These are phyloP conservation scores for Psephotus haematonotus DNA, from an alignment of 2,113 vertebrate species.

Conservation along the genomic window DNA sequence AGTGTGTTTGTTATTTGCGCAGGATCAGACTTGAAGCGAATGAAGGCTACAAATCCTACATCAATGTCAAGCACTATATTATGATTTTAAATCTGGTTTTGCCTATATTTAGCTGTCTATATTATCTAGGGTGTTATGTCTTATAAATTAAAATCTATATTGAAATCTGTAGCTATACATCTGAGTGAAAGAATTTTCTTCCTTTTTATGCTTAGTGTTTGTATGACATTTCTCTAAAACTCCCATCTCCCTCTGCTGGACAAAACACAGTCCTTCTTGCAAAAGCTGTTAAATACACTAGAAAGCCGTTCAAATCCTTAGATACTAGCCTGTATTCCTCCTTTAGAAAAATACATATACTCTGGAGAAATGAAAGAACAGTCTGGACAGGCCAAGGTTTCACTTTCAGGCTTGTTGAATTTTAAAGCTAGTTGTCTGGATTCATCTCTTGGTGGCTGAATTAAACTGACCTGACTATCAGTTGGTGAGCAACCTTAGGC, in stretches of 20 bases:
- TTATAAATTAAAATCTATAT: not conserved
- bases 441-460: not conserved
- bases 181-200: not conserved
- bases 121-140: not conserved
- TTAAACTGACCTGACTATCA: not conserved
- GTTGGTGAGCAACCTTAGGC: not conserved
- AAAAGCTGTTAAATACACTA: not conserved
- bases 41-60: not conserved
- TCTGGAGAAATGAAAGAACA: not conserved
- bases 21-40: not conserved
- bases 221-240: not conserved
- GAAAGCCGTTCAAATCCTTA: not conserved
- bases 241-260: slow-evolving; percentile 33
- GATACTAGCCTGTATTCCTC: not conserved
- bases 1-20: not conserved
- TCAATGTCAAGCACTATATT: not conserved
- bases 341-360: not conserved
- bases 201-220: not conserved
- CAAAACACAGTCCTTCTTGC: not conserved
- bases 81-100: not conserved
- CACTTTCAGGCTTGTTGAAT: not conserved
- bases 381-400: not conserved
- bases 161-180: not conserved
- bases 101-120: not conserved
- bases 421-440: not conserved